phyloP scores from a whole-genome alignment of 2,888 invertebrate species.

The Cephus runcator region DNA sequence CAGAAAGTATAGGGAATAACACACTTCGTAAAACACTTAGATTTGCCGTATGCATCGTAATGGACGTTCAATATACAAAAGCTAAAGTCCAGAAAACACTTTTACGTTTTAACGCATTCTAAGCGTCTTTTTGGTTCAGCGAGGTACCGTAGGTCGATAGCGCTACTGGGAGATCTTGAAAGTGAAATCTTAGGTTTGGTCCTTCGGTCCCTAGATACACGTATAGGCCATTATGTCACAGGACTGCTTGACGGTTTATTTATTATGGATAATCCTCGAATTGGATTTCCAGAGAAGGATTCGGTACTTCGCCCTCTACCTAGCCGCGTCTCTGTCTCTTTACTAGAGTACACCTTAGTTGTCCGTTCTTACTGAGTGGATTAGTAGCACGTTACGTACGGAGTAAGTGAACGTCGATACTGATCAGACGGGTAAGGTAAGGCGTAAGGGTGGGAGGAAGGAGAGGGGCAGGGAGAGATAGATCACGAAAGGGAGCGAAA shows the following conservation, averaged over 20 bases:
- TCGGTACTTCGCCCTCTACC: background rate
- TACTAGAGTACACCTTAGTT: background rate
- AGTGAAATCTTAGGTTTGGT: background rate
- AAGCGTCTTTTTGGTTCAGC: background rate
- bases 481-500: background rate
- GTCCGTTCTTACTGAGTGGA: background rate
- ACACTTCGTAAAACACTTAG: too few species aligned
- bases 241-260: constrained; percentile 30
- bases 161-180: background rate
- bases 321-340: background rate
- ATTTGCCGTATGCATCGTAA: background rate
- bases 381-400: background rate
- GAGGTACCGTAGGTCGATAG: background rate
- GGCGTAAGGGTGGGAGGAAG: background rate
- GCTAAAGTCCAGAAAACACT: background rate
- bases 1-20: too few species aligned
- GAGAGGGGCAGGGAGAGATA: background rate
- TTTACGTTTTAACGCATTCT: background rate
- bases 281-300: constrained; percentile 32
- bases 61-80: background rate
- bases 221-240: constrained; percentile 29
- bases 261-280: constrained; percentile 47
- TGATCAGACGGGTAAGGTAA: background rate
- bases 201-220: constrained; percentile 9
- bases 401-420: background rate